Conservation (phyloP, 2,113 vertebrate genomes). For the Verasper variegatus region DNA sequence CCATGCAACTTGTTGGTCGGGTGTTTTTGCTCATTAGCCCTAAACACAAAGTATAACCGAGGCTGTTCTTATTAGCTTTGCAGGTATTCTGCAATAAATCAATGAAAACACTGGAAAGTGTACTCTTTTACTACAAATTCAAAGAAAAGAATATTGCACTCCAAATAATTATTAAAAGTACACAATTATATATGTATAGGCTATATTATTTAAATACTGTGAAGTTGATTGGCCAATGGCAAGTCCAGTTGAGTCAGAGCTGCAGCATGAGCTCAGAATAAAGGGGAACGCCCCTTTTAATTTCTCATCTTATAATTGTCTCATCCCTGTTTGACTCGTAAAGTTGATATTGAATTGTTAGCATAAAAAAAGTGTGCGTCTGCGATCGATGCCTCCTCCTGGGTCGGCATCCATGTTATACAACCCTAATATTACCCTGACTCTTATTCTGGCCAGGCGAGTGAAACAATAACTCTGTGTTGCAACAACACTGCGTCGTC, state of each 20-base stretch:
- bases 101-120: too few species aligned
- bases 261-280: neutral
- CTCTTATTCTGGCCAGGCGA: neutral
- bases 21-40: too few species aligned
- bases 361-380: too few species aligned
- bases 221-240: neutral
- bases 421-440: neutral
- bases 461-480: conserved; percentile 26
- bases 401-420: neutral
- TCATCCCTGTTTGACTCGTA: neutral
- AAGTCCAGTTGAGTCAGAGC: neutral
- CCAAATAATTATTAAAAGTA: too few species aligned
- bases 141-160: too few species aligned
- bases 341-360: neutral
- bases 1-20: too few species aligned
- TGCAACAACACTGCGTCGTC: neutral
- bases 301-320: neutral
- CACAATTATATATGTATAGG: too few species aligned
- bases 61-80: too few species aligned
- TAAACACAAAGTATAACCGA: too few species aligned
- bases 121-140: too few species aligned
- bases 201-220: too few species aligned
- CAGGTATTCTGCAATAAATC: too few species aligned
- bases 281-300: neutral
- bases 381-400: neutral